Percentiles rank a stretch among this genome's conserved stretches.
These are phyloP conservation scores for Oenanthe oenanthe DNA, from an alignment of 2,113 vertebrate species.

Conservation along the genomic window DNA sequence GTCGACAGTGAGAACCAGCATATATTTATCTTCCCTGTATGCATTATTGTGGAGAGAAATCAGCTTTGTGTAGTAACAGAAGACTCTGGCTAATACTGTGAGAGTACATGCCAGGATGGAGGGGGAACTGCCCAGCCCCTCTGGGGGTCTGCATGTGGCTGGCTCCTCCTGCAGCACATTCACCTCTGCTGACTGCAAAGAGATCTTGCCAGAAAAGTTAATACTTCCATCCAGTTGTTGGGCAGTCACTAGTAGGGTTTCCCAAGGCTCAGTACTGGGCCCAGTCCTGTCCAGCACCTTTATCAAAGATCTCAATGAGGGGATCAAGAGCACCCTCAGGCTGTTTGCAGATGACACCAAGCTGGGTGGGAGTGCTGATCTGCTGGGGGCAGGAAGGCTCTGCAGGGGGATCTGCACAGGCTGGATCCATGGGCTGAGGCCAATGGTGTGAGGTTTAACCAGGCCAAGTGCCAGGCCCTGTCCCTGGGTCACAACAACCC, in stretches of 20 bases:
- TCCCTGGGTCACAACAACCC: neutral
- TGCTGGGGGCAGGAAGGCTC: neutral
- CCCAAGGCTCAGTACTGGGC: neutral
- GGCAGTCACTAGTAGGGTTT: neutral
- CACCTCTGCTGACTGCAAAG: neutral
- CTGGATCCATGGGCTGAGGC: neutral
- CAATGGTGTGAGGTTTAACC: rapidly evolving
- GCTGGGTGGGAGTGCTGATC: neutral
- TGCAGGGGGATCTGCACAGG: neutral
- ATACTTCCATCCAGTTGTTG: neutral
- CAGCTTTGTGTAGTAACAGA: neutral
- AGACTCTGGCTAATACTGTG: neutral
- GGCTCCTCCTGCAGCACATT: neutral
- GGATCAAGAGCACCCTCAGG: rapidly evolving
- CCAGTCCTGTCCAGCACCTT: neutral
- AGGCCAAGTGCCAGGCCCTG: neutral
- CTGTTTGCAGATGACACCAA: neutral
- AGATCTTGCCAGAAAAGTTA: neutral
- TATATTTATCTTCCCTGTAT: neutral
- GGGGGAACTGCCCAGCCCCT: rapidly evolving
- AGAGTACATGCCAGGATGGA: neutral
- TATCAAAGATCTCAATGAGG: neutral
- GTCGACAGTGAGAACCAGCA: neutral
- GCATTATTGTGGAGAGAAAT: neutral
- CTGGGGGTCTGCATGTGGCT: neutral